Evolutionary conservation across 2,113 vertebrate genomes (phyloP), one percentile per base, ranked within the genome.

Genomic region (Bagarius yarrelli): DNA sequence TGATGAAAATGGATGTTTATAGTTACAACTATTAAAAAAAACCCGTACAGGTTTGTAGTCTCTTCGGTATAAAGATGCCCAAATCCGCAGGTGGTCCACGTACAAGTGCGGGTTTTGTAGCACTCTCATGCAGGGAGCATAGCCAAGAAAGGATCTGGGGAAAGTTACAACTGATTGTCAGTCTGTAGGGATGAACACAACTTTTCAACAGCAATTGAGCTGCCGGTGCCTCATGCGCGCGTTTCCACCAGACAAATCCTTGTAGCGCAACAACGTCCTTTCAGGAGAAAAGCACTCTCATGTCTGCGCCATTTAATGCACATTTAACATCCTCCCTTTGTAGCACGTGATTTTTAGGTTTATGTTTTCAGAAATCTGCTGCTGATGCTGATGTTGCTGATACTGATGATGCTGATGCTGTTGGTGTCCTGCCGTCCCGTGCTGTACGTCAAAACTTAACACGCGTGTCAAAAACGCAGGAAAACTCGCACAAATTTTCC

Each of bases 381-480:
- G 53, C 4, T 55, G 53, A 3, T 55, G 74, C 53, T 53, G 27
- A 32, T 72, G 66, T 57, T 50, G 73, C 60, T 50, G 36, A 47
- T 23, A 13, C 66, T 8, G 23, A 34, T 44, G 47, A 2, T 53
- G 2, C 53, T 55, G 53, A 16, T 55, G 53, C 19, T 55, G 74
- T 40, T 53, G 27, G 44, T 72, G 66, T 57, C 53, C 59, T 52
- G 36, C 40, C 4, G 18, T 40, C 59, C 27, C 40, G 44, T 30
- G 63, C 34, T 30, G 75, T 52, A 25, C 25, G 47, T 63, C 59
- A 80, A 83, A 47, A 84, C 69, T 64, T 76, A n/a, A 55, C 23
- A 36, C 25, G 5, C 69, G 19, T 57, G 59, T 30, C 47, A 32
- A 30, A 5, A 30, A 55, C 55, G 56, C 21, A 73, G 50, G 34